Percentiles rank a stretch among this genome's conserved stretches.
Evolutionary conservation across 2,113 vertebrate species (phyloP).

Genomic region (Cinclus cinclus): DNA sequence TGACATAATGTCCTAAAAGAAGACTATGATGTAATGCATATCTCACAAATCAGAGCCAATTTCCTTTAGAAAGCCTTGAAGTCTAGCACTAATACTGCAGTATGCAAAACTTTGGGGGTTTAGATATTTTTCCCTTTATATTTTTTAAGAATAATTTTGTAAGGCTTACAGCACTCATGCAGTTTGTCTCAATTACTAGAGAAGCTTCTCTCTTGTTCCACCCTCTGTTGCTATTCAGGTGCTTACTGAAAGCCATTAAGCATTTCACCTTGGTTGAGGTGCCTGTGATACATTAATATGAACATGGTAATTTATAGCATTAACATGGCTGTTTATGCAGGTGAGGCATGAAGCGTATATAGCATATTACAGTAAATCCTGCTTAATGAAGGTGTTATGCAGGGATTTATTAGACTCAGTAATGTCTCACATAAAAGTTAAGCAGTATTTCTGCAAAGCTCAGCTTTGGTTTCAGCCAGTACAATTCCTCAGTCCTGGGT

Average conservation of each 20-base stretch:
- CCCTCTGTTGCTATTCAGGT: neutral
- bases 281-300: neutral
- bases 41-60: constrained; percentile 77
- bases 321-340: constrained; percentile 61
- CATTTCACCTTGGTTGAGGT: constrained; percentile 62
- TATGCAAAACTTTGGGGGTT: constrained; percentile 35
- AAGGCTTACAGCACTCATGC: neutral
- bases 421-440: neutral
- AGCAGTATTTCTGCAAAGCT: neutral
- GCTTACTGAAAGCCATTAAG: constrained; percentile 21
- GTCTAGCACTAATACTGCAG: constrained; percentile 68
- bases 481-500: neutral
- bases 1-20: constrained; percentile 88
- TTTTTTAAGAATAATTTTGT: constrained; percentile 51
- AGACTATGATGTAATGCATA: constrained; percentile 84
- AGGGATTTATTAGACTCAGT: constrained; percentile 36
- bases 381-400: constrained; percentile 18
- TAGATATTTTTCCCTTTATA: constrained; percentile 29
- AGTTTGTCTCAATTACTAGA: neutral
- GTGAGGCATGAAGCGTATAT: constrained; percentile 34
- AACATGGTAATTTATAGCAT: constrained; percentile 50
- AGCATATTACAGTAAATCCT: constrained; percentile 35
- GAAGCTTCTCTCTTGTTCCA: neutral
- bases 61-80: constrained; percentile 73
- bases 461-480: neutral